Percentiles rank a stretch among this genome's conserved stretches.
phyloP scores from a whole-genome alignment of 2,888 invertebrate species.

The Uloborus plumipes region DNA sequence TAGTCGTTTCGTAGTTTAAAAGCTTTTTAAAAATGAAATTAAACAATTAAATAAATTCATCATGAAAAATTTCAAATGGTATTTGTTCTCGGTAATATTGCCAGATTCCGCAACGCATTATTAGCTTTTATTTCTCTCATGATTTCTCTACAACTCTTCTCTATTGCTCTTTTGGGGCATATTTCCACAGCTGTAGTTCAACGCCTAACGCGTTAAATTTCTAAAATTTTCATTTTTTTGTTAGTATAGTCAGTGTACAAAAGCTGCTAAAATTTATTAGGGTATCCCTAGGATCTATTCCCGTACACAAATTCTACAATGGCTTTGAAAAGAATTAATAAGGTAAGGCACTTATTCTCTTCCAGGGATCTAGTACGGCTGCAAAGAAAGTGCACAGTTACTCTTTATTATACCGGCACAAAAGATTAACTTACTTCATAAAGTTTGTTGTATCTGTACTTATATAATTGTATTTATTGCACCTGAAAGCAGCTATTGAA shows the following conservation, averaged over 20 bases:
- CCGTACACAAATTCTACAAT: slow-evolving; percentile 53
- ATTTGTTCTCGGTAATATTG: too few species aligned
- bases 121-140: slow-evolving; percentile 33
- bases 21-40: too few species aligned
- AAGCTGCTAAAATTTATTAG: slow-evolving; percentile 34
- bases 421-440: too few species aligned
- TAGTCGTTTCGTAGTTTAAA: too few species aligned
- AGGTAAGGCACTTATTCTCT: slow-evolving; percentile 50
- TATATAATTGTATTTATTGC: too few species aligned
- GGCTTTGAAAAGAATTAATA: slow-evolving; percentile 64
- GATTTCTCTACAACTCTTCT: slow-evolving; percentile 41
- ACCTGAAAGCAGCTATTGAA: too few species aligned
- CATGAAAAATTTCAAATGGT: too few species aligned
- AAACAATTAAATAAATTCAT: too few species aligned
- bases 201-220: slow-evolving; percentile 53
- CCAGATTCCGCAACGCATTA: too few species aligned
- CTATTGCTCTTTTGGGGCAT: slow-evolving; percentile 56
- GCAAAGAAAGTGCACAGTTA: neutral
- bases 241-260: slow-evolving; percentile 29
- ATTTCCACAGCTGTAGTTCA: slow-evolving; percentile 57
- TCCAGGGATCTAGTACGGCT: slow-evolving; percentile 35
- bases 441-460: neutral
- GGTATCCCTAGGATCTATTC: slow-evolving; percentile 45
- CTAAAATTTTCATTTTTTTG: slow-evolving; percentile 34
- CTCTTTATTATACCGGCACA: slow-evolving; percentile 2